Evolutionary conservation across 2,113 vertebrate genomes (phyloP).

Genomic region (Campylomormyrus tamandua): DNA sequence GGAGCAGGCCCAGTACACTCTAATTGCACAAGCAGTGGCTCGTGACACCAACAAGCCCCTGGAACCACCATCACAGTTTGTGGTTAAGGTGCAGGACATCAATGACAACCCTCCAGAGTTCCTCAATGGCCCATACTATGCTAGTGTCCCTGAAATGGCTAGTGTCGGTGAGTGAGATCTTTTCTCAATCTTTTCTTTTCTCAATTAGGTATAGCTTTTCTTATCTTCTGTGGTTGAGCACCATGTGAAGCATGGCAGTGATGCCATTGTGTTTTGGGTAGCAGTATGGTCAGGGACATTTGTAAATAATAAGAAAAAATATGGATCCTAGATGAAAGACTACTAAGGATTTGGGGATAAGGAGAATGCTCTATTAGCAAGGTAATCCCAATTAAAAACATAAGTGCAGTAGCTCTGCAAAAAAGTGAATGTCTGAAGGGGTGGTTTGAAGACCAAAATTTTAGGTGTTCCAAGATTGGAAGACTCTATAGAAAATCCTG

Average conservation of each 20-base stretch:
- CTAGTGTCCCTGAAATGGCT: constrained; percentile 92
- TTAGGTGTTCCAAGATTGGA: not conserved
- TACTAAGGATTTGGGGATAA: not conserved
- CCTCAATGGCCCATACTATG: constrained; percentile 88
- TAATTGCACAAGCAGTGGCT: constrained; percentile 91
- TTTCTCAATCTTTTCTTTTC: not conserved
- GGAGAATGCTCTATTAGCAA: not conserved
- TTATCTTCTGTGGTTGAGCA: not conserved
- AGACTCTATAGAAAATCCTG: not conserved
- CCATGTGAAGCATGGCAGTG: not conserved
- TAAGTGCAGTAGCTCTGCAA: not conserved
- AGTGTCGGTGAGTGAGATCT: constrained; percentile 82
- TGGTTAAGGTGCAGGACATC: constrained; percentile 98
- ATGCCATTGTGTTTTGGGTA: not conserved
- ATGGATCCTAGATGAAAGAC: not conserved
- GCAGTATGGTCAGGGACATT: not conserved
- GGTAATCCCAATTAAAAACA: not conserved
- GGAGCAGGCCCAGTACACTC: constrained; percentile 90
- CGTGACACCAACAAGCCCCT: constrained; percentile 86
- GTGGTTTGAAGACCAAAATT: not conserved
- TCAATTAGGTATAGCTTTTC: not conserved
- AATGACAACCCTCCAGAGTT: constrained; percentile 97
- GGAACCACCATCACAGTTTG: constrained; percentile 94
- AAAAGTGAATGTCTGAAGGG: not conserved
- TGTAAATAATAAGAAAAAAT: not conserved